Evolutionary conservation across 2,797 vertebrate species (phyloP).

Genomic region (Sebastes cheni): DNA sequence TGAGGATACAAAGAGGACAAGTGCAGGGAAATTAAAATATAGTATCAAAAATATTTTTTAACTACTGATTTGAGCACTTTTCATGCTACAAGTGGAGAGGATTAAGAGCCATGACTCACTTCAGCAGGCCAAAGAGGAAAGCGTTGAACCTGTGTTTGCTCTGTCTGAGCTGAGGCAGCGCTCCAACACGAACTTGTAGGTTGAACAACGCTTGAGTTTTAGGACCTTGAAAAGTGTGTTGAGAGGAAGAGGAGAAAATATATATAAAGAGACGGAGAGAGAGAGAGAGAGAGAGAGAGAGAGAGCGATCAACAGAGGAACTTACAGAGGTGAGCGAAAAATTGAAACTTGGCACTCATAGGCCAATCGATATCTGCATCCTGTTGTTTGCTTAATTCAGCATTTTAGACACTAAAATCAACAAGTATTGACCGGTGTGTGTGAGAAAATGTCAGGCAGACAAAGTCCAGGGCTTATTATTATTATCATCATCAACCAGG

Average conservation of each 20-base stretch:
- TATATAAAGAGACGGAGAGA: neutral
- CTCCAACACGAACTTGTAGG: constrained; percentile 86
- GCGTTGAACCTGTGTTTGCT: constrained; percentile 92
- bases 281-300: neutral
- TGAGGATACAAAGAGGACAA: neutral
- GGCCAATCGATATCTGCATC: constrained; percentile 52
- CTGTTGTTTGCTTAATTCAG: constrained; percentile 50
- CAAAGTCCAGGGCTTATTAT: constrained; percentile 21
- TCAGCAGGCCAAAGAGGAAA: constrained; percentile 93
- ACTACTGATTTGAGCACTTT: neutral
- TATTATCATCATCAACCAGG: constrained; percentile 9
- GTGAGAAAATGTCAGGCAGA: constrained; percentile 22
- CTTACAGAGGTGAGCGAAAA: constrained; percentile 18
- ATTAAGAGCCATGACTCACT: constrained; percentile 82
- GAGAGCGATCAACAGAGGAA: constrained; percentile 3
- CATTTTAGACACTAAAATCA: constrained; percentile 46
- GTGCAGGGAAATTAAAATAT: neutral
- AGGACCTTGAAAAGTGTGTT: constrained; percentile 72
- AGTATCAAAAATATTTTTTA: neutral
- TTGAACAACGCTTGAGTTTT: constrained; percentile 80
- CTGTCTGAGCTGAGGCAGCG: constrained; percentile 87
- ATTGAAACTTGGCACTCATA: constrained; percentile 42
- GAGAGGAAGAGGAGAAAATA: constrained; percentile 6
- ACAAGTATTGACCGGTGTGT: constrained; percentile 31
- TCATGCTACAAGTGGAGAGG: neutral